phyloP scores from a whole-genome alignment of 2,888 invertebrate genomes.

The Crepidodera aurea region DNA sequence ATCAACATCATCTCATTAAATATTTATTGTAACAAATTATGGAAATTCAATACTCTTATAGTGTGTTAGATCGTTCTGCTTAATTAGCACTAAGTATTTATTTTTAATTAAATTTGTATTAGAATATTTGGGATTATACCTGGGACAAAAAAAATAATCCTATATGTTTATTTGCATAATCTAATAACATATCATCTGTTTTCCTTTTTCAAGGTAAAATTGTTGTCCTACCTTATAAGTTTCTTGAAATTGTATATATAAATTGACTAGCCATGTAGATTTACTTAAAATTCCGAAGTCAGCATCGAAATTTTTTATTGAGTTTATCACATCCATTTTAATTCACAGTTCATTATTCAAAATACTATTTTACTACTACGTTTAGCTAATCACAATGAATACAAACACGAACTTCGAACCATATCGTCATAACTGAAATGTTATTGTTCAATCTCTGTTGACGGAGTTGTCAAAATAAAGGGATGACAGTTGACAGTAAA shows the following conservation, averaged over 20 bases:
- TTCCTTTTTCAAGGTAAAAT: slow-evolving; percentile 6
- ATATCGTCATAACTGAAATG: no score
- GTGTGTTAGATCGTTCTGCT: no score
- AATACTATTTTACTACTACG: background rate
- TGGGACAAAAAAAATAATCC: background rate
- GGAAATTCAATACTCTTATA: slow-evolving; percentile 2
- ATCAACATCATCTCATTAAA: background rate
- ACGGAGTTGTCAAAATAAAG: no score
- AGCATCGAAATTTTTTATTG: slow-evolving; percentile 56
- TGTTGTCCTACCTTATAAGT: slow-evolving; percentile 48
- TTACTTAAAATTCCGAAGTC: slow-evolving; percentile 54
- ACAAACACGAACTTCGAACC: slow-evolving; percentile 17
- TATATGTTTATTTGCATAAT: background rate
- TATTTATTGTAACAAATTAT: background rate
- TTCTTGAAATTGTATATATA: slow-evolving; percentile 46
- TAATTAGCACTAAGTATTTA: no score
- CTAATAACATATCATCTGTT: background rate
- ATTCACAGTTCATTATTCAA: slow-evolving; percentile 12
- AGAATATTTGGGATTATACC: background rate
- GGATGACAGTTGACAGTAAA: no score
- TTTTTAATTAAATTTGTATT: no score
- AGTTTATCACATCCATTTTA: slow-evolving; percentile 59
- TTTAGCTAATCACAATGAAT: slow-evolving; percentile 1
- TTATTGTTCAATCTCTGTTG: no score
- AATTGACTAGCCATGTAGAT: slow-evolving; percentile 52